Percentiles rank a stretch among this genome's conserved stretches.
These are phyloP conservation scores for Brachyopa scutellaris DNA, from an alignment of 2,888 invertebrate genomes.

Conservation along the genomic window DNA sequence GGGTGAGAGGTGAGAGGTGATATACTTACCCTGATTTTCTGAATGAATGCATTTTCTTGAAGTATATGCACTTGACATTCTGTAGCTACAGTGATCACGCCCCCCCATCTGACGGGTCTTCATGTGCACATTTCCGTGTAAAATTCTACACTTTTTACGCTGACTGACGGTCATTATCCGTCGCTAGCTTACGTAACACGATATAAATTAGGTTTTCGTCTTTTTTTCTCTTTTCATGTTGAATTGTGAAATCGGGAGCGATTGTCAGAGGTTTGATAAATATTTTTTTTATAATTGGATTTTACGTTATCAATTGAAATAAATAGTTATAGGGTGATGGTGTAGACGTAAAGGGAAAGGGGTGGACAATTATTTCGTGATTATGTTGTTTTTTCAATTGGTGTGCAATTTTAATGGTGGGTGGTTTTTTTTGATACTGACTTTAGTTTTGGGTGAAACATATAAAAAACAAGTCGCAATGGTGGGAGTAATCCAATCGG, in stretches of 20 bases:
- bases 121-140: neutral
- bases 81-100: too few relatives aligned
- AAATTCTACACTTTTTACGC: constrained; percentile 8
- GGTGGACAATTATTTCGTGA: neutral
- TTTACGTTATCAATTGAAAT: constrained; percentile 2
- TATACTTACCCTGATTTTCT: constrained; percentile 29
- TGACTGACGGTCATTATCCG: neutral
- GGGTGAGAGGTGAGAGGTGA: neutral
- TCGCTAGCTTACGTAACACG: constrained; percentile 23
- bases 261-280: constrained; percentile 14
- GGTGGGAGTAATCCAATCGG: too few relatives aligned
- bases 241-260: neutral
- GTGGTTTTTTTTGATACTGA: constrained; percentile 2
- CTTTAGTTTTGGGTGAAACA: too few relatives aligned
- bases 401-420: neutral
- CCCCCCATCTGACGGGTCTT: constrained; percentile 20
- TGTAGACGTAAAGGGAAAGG: neutral
- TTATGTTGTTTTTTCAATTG: neutral
- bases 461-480: too few relatives aligned
- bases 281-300: constrained; percentile 4
- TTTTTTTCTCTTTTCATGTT: too few relatives aligned
- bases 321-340: neutral
- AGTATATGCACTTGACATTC: neutral
- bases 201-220: neutral
- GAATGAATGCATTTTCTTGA: constrained; percentile 19